Evolutionary conservation across 2,888 invertebrate species (phyloP).

Genomic region (Chalcosyrphus nemorum): DNA sequence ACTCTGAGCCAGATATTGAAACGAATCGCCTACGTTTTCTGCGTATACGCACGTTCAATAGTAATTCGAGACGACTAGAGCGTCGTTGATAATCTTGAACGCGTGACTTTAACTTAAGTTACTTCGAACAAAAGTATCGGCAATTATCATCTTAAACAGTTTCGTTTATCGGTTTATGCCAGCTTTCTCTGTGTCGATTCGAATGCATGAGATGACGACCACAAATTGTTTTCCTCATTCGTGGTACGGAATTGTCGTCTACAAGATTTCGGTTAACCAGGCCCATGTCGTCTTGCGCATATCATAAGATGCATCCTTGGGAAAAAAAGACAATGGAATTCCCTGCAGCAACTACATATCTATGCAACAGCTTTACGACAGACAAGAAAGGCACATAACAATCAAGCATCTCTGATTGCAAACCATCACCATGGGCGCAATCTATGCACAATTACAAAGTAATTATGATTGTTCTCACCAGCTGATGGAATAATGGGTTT

Average conservation of each 20-base stretch:
- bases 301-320: neutral
- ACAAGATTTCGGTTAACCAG: conserved; percentile 41
- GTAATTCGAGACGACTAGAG: conserved; percentile 9
- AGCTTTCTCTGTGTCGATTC: neutral
- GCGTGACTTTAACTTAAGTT: conserved; percentile 21
- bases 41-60: conserved; percentile 44
- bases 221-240: conserved; percentile 10
- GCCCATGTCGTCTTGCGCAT: neutral
- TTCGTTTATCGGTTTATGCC: neutral
- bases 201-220: conserved; percentile 29
- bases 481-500: conserved; percentile 16
- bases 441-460: conserved; percentile 16
- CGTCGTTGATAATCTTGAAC: neutral
- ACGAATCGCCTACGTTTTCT: neutral
- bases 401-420: conserved; percentile 25
- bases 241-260: conserved; percentile 6
- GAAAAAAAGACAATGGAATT: conserved; percentile 38
- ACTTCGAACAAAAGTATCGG: conserved; percentile 9
- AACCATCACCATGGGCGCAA: conserved; percentile 24
- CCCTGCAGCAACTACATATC: neutral
- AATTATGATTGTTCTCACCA: conserved; percentile 40
- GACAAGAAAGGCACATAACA: conserved; percentile 11
- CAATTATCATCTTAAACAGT: neutral
- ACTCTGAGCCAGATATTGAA: neutral
- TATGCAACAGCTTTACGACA: conserved; percentile 20